A percentile compares a stretch with the other conserved stretches of the same genome.
Conservation (phyloP, 1,140 invertebrate genomes). For the Oryctes rhinoceros region DNA sequence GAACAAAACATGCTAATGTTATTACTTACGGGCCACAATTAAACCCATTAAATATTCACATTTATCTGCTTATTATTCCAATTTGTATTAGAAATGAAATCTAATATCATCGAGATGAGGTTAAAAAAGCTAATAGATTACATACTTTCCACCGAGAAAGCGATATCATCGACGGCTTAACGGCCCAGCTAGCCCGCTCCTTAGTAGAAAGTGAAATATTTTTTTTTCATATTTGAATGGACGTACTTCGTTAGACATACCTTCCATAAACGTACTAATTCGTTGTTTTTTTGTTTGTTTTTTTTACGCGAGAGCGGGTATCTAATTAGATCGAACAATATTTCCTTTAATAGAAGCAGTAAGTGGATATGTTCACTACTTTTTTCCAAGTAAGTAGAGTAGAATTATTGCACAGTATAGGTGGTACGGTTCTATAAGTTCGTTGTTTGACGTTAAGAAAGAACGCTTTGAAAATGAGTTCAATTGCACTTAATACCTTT, state of each 20-base stretch:
- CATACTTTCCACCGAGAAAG: slow-evolving; percentile 23
- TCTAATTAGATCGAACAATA: slow-evolving; percentile 24
- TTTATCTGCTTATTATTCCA: neutral
- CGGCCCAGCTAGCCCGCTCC: neutral
- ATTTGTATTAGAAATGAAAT: neutral
- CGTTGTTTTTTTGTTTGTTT: neutral
- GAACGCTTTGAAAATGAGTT: neutral
- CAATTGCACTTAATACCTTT: no score
- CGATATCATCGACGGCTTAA: slow-evolving; percentile 8
- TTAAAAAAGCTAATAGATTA: slow-evolving; percentile 11
- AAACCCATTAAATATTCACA: neutral
- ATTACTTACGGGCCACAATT: no score
- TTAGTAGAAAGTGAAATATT: slow-evolving; percentile 28
- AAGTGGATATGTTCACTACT: neutral
- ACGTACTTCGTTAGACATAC: slow-evolving; percentile 24
- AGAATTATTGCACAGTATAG: neutral
- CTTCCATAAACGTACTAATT: slow-evolving; percentile 1
- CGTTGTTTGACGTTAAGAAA: neutral
- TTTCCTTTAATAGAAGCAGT: slow-evolving; percentile 12
- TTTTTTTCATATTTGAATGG: slow-evolving; percentile 16
- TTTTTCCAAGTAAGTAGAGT: neutral
- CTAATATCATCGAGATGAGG: neutral
- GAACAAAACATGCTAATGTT: no score
- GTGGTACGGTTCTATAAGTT: neutral
- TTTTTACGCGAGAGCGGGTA: slow-evolving; percentile 8